phyloP scores from a whole-genome alignment of 2,113 vertebrate genomes.

The Tragelaphus imberbis region DNA sequence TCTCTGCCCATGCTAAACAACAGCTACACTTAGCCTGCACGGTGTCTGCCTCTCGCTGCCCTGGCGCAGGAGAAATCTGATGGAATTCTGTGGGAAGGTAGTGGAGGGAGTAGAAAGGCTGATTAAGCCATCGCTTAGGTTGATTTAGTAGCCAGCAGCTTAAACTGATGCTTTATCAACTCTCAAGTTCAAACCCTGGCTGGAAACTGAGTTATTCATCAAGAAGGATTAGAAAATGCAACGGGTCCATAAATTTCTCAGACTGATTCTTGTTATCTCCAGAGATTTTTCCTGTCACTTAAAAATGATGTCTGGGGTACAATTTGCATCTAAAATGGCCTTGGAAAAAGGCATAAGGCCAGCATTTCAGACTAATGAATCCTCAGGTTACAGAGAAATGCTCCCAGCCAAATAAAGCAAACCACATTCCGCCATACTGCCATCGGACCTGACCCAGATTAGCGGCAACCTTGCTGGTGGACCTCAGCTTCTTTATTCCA shows the following conservation, averaged over 20 bases:
- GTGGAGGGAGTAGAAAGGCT: conserved; percentile 52
- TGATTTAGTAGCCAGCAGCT: conserved; percentile 80
- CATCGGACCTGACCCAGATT: neutral
- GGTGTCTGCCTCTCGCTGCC: conserved; percentile 6
- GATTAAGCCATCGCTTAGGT: conserved; percentile 55
- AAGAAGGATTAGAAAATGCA: conserved; percentile 79
- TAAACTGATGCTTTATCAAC: conserved; percentile 78
- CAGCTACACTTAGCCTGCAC: neutral
- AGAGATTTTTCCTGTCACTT: conserved; percentile 83
- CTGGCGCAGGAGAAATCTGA: conserved; percentile 36
- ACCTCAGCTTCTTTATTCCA: conserved; percentile 18
- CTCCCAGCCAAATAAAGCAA: conserved; percentile 78
- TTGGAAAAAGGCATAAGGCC: conserved; percentile 82
- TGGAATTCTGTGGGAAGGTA: conserved; percentile 56
- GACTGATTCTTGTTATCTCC: conserved; percentile 80
- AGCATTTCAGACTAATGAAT: conserved; percentile 80
- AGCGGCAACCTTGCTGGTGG: neutral
- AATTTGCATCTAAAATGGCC: conserved; percentile 78
- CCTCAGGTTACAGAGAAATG: conserved; percentile 78
- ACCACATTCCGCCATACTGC: conserved; percentile 73
- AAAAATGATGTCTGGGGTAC: conserved; percentile 79
- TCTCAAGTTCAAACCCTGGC: conserved; percentile 79
- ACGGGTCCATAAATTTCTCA: conserved; percentile 80
- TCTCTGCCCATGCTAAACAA: neutral
- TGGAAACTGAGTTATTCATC: conserved; percentile 81